Percentiles rank a stretch among this genome's conserved stretches.
Evolutionary conservation across 2,113 vertebrate genomes (phyloP).

Genomic region (Camelus bactrianus): DNA sequence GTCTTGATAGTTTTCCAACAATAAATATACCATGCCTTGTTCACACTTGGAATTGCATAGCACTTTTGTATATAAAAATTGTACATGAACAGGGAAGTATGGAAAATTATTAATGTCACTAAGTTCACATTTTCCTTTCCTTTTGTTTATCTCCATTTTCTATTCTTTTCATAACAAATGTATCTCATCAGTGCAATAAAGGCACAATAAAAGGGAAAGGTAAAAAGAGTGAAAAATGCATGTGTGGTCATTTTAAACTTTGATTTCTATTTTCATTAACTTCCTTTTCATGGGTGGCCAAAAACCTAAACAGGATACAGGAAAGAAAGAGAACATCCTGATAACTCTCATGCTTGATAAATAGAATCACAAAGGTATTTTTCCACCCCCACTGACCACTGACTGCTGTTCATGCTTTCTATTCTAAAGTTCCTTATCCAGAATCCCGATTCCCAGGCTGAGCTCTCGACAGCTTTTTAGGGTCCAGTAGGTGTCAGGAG

Average conservation of each 20-base stretch:
- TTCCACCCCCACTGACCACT: not conserved
- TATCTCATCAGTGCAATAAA: not conserved
- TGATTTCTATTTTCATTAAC: constrained; percentile 42
- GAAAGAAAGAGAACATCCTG: constrained; percentile 28
- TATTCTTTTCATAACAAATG: not conserved
- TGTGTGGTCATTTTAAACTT: not conserved
- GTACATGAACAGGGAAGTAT: not conserved
- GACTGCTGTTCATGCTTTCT: not conserved
- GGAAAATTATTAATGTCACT: not conserved
- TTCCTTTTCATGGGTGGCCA: not conserved
- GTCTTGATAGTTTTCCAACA: not conserved
- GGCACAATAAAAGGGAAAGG: not conserved
- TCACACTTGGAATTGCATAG: not conserved
- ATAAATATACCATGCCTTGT: not conserved
- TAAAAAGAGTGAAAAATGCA: not conserved
- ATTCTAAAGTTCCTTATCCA: not conserved
- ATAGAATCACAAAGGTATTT: not conserved
- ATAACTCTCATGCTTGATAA: not conserved
- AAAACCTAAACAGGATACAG: constrained; percentile 5
- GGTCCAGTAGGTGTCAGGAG: fast-evolving
- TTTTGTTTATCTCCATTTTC: constrained; percentile 7
- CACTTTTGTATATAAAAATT: not conserved
- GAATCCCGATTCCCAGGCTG: not conserved
- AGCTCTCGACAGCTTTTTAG: not conserved
- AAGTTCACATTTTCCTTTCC: not conserved